Evolutionary conservation across 1,140 invertebrate species (phyloP).

Genomic region (Oppia nitens): DNA sequence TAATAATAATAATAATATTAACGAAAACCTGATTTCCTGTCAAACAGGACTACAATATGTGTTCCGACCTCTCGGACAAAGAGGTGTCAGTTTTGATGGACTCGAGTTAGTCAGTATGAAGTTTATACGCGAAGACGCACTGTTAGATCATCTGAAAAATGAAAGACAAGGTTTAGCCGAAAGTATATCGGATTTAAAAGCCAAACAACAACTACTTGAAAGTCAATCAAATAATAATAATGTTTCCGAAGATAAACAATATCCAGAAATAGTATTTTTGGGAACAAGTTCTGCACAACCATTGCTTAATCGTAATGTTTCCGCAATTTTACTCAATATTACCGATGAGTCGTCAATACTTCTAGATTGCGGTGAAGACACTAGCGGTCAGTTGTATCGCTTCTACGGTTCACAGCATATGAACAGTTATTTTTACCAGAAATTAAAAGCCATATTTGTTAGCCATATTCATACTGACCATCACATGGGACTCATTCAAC

Average conservation of each 20-base stretch:
- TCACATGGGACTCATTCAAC: slow-evolving; percentile 60
- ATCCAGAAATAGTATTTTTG: slow-evolving; percentile 64
- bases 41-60: not conserved
- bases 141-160: not conserved
- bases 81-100: slow-evolving; percentile 8
- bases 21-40: slow-evolving; percentile 23
- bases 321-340: slow-evolving; percentile 56
- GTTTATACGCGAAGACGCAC: not conserved
- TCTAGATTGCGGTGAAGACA: slow-evolving; percentile 88
- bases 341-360: slow-evolving; percentile 37
- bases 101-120: not conserved
- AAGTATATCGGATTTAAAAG: slow-evolving; percentile 32
- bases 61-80: slow-evolving; percentile 37
- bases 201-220: slow-evolving; percentile 25
- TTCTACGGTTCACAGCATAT: slow-evolving; percentile 51
- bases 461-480: slow-evolving; percentile 92
- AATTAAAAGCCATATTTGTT: slow-evolving; percentile 56
- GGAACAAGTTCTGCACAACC: slow-evolving; percentile 86
- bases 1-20: too few relatives aligned
- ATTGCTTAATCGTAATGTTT: slow-evolving; percentile 76
- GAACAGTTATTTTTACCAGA: slow-evolving; percentile 42
- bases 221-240: not conserved
- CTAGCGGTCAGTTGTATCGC: slow-evolving; percentile 60
- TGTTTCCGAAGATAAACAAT: slow-evolving; percentile 26
- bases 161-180: slow-evolving; percentile 35